Percentiles rank a stretch among this genome's conserved stretches.
Conservation (phyloP, 2,113 vertebrate species). For the Turnix velox region DNA sequence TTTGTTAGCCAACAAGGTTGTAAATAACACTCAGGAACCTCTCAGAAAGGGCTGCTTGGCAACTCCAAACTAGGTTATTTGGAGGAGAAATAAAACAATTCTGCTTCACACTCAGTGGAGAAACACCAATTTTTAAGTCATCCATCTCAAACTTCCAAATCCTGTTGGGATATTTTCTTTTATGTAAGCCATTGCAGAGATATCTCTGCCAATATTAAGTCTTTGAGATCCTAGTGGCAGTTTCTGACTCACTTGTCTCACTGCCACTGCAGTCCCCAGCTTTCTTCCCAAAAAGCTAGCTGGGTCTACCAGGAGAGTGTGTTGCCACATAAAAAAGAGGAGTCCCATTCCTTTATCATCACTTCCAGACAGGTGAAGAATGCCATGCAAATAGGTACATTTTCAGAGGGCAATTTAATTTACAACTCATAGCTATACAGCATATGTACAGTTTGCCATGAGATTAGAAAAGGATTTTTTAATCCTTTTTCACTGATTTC, state of each 20-base stretch:
- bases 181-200: neutral
- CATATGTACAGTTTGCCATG: neutral
- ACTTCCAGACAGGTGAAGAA: neutral
- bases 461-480: neutral
- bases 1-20: neutral
- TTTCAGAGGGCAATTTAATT: neutral
- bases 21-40: neutral
- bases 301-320: neutral
- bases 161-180: neutral
- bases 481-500: no score
- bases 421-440: neutral
- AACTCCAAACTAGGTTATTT: neutral
- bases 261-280: neutral
- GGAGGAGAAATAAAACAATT: neutral
- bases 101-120: neutral
- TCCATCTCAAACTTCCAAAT: neutral
- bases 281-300: neutral
- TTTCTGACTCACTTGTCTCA: neutral
- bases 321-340: neutral
- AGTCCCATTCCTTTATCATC: neutral
- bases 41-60: neutral
- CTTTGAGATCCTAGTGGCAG: neutral
- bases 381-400: neutral
- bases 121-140: neutral
- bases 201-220: neutral